Conservation (phyloP, 2,113 vertebrate genomes). For the Dermatemys mawii region DNA sequence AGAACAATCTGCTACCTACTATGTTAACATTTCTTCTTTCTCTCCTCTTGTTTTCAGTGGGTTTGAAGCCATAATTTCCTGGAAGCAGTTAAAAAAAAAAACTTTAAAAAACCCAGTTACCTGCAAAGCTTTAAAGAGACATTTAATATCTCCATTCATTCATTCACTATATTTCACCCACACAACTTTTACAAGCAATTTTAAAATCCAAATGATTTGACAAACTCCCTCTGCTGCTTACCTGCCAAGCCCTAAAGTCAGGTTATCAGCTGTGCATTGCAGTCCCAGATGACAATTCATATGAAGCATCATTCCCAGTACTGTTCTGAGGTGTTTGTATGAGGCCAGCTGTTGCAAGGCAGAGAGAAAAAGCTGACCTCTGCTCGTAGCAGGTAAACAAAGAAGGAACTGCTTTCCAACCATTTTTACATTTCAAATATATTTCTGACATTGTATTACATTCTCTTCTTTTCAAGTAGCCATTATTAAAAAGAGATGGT, state of each 20-base stretch:
- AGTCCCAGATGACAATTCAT: neutral
- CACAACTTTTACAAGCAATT: neutral
- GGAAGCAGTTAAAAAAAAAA: neutral
- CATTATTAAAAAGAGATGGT: neutral
- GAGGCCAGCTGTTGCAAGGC: neutral
- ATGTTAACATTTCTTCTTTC: neutral
- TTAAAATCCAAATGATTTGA: conserved; percentile 10
- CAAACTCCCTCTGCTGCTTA: neutral
- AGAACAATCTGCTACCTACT: neutral
- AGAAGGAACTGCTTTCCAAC: neutral
- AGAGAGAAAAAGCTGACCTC: neutral
- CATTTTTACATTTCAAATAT: neutral
- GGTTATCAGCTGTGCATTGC: neutral
- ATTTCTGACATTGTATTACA: neutral
- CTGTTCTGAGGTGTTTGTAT: neutral
- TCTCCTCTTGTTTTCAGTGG: neutral
- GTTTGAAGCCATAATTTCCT: conserved; percentile 1
- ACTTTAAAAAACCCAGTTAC: neutral
- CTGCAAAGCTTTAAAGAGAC: neutral
- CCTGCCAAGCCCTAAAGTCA: neutral
- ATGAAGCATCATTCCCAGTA: neutral
- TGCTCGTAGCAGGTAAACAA: neutral
- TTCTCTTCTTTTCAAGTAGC: too few species aligned
- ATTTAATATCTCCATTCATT: neutral
- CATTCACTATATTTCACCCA: neutral